Conservation (phyloP, 2,888 invertebrate genomes). For the Drosophila tripunctata region DNA sequence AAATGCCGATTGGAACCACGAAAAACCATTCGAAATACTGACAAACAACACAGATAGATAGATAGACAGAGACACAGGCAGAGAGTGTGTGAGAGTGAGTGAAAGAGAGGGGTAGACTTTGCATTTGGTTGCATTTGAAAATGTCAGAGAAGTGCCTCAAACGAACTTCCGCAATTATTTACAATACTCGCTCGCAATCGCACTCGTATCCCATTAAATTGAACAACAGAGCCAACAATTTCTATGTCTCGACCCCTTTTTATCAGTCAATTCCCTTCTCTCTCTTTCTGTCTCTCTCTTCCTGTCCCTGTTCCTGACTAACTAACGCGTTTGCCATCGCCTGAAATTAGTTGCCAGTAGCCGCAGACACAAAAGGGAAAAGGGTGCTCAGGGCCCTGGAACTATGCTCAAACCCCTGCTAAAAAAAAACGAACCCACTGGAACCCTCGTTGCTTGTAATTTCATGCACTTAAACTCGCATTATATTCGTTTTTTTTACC, state of each 20-base stretch:
- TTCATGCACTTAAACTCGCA: constrained; percentile 76
- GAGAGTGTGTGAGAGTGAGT: too few relatives aligned
- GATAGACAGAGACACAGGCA: neutral
- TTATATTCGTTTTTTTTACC: constrained; percentile 42
- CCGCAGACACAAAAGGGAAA: constrained; percentile 25
- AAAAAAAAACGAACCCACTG: neutral
- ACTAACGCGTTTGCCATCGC: constrained; percentile 21
- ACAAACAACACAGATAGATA: neutral
- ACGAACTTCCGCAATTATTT: constrained; percentile 81
- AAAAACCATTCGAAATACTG: constrained; percentile 7
- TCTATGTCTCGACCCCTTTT: constrained; percentile 30
- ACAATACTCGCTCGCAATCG: constrained; percentile 42
- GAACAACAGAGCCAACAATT: constrained; percentile 35
- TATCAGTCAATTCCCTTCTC: constrained; percentile 10
- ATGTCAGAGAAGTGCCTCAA: constrained; percentile 52
- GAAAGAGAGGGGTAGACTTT: neutral
- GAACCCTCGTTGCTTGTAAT: constrained; percentile 53
- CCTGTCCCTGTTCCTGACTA: constrained; percentile 15
- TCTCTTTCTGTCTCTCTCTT: neutral
- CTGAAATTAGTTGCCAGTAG: constrained; percentile 40
- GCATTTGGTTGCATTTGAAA: constrained; percentile 38
- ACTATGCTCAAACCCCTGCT: constrained; percentile 2
- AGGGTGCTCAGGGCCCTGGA: constrained; percentile 36
- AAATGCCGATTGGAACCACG: constrained; percentile 43
- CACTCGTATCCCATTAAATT: constrained; percentile 61